Conservation (phyloP, 2,888 invertebrate species). For the Carpatolechia fugitivella region DNA sequence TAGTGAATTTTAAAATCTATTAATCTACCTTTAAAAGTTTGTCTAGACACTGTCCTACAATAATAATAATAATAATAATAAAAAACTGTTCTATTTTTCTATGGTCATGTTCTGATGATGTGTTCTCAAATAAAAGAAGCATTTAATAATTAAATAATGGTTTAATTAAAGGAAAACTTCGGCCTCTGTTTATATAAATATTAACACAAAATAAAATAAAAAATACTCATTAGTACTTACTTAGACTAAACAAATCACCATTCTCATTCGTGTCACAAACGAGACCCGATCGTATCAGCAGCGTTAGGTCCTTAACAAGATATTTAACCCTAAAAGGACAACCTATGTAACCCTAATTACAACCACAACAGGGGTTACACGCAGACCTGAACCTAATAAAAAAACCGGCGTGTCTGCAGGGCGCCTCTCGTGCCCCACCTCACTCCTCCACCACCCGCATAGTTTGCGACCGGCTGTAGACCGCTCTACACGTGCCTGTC, state of each 20-base stretch:
- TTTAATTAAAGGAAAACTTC: no score
- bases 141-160: no score
- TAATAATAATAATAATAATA: no score
- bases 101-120: no score
- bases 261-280: not conserved
- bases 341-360: slow-evolving; percentile 9
- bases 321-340: not conserved
- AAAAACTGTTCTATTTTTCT: no score
- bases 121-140: no score
- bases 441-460: slow-evolving; percentile 10
- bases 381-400: slow-evolving; percentile 9
- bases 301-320: not conserved
- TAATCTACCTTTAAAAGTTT: no score
- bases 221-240: no score
- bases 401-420: slow-evolving; percentile 13
- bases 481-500: slow-evolving; percentile 8
- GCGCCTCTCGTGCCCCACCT: slow-evolving; percentile 2
- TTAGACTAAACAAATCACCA: not conserved
- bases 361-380: slow-evolving; percentile 2
- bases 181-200: no score
- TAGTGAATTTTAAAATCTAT: no score
- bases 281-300: not conserved
- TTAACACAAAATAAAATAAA: no score
- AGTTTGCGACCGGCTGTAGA: slow-evolving; percentile 16
- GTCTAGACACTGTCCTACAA: no score